These are phyloP conservation scores for Ypsolopha scabrella DNA, from an alignment of 2,888 invertebrate species.

Conservation along the genomic window DNA sequence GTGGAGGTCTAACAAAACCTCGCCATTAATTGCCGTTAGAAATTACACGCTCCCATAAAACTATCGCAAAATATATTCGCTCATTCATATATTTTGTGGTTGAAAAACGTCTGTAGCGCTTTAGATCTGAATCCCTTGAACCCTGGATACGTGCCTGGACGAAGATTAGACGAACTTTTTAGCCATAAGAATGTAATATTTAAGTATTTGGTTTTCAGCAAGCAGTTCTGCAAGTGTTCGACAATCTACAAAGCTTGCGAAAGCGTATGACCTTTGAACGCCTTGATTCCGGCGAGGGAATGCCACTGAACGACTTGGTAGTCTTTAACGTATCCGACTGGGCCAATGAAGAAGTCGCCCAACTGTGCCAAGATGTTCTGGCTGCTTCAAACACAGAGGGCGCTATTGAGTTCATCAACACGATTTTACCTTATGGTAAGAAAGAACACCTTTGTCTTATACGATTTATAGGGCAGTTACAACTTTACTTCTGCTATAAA, in stretches of 20 bases:
- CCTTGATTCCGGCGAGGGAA: conserved; percentile 28
- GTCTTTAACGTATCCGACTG: conserved; percentile 57
- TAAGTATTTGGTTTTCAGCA: conserved; percentile 25
- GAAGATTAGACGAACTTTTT: background rate
- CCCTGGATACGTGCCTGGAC: no score
- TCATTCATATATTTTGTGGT: background rate
- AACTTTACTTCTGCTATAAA: background rate
- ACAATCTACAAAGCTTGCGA: conserved; percentile 32
- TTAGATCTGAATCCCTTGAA: no score
- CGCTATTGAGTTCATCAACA: conserved; percentile 33
- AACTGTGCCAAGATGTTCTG: conserved; percentile 39
- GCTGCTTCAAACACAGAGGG: conserved; percentile 26
- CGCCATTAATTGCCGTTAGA: no score
- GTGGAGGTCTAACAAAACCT: no score
- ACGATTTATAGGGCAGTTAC: no score
- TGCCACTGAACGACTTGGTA: conserved; percentile 35
- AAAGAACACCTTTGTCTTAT: background rate
- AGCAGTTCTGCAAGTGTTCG: conserved; percentile 44
- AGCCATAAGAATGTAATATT: background rate
- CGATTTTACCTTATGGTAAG: conserved; percentile 34
- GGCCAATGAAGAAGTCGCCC: conserved; percentile 46
- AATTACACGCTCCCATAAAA: no score
- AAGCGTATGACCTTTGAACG: conserved; percentile 45
- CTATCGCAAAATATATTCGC: no score
- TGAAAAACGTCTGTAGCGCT: background rate